A percentile compares a stretch with the other conserved stretches of the same genome.
Evolutionary conservation across 2,113 vertebrate genomes (phyloP).

Genomic region (Nothoprocta pentlandii): DNA sequence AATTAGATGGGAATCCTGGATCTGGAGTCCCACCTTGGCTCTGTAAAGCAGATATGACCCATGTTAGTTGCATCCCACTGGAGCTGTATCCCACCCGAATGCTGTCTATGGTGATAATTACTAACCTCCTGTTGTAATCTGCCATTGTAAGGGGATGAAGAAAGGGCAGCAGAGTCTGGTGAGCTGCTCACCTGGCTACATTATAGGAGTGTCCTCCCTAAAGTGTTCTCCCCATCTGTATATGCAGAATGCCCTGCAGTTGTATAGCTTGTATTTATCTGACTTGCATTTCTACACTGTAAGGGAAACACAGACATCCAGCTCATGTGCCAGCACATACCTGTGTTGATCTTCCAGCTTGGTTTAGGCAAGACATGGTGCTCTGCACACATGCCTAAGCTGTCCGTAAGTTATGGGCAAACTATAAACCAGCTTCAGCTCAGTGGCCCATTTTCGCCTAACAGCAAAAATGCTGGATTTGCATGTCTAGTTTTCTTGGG

Average conservation of each 20-base stretch:
- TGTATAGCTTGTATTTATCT: neutral
- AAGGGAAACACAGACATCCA: neutral
- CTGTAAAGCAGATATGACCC: neutral
- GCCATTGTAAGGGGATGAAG: too few relatives aligned
- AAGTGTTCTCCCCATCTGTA: neutral
- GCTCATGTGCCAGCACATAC: neutral
- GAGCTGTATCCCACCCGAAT: neutral
- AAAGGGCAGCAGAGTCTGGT: neutral
- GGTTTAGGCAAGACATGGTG: neutral
- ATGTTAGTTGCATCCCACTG: accelerated
- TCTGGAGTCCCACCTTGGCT: neutral
- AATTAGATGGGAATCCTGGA: neutral
- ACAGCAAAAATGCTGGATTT: neutral
- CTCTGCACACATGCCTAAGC: neutral
- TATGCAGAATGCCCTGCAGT: neutral
- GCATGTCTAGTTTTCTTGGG: neutral
- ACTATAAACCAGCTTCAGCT: neutral
- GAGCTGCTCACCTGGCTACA: neutral
- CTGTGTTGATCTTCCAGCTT: neutral
- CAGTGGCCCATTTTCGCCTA: neutral
- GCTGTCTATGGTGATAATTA: neutral
- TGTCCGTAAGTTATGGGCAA: neutral
- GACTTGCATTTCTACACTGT: neutral
- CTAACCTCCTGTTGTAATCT: neutral
- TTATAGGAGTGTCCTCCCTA: neutral